Evolutionary conservation across 1,140 invertebrate species (phyloP), one percentile per base, ranked within the genome.

Genomic region (Brachionus asplanchnoidis): DNA sequence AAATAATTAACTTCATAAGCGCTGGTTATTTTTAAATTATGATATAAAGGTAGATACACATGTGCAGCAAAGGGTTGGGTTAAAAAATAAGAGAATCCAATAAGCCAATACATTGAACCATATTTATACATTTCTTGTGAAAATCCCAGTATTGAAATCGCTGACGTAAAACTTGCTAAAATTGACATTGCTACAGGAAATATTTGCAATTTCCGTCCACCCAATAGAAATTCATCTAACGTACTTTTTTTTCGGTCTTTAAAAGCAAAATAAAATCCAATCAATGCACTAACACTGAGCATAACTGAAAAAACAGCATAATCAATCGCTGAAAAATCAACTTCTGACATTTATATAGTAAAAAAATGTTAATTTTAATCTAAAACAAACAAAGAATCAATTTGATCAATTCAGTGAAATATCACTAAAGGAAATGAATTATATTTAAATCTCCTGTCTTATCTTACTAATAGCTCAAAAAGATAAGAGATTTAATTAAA

Each of bases 101-200:
- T 84, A 23, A 70, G 42, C 82, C 60, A 70, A 42, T 88, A 88
- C 85, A 88, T 85, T 0, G 87, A 87, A 17, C 88, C 88, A 28
- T 86, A 73, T 6, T 84, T 87, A 65, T 88, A 88, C 87, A 89
- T 88, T 79, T 89, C 88, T 23, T 87, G 88, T 11, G 88, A 87
- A 2, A 87, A 87, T 80, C 88, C 70, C 89, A 91, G 86, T 93
- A 88, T 88, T 78, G 88, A 86, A 68, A 89, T 90, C 70, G 89
- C 89, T 0, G 88, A 89, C 83, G 89, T 87, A 42, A 88, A 89
- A 46, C 88, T 89, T 9, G 89, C 89, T 44, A 89, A 87, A 46
- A 90, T 89, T 11, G 88, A 89, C 56, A 90, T 87, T 9, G 89
- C 86, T 1, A 90, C 87, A 0, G 89, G 89, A n/a, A 89, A 60